These are phyloP conservation scores for Hycleus cichorii DNA, from an alignment of 1,140 invertebrate species.

Conservation along the genomic window DNA sequence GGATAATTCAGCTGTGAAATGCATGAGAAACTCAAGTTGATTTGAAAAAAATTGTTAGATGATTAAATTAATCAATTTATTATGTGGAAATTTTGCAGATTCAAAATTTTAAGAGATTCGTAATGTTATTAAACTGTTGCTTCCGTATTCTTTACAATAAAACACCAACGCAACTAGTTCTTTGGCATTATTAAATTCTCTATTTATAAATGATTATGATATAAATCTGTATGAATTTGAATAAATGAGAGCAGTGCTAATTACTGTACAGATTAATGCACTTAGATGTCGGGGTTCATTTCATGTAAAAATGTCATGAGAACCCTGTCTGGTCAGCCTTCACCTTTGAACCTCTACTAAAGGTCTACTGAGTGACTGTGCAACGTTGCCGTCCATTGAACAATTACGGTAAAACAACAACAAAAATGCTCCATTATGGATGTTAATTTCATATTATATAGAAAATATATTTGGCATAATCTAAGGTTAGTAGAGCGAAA, in stretches of 20 bases:
- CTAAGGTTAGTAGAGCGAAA: too few species aligned
- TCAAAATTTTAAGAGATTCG: too few species aligned
- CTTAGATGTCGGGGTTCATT: conserved; percentile 22
- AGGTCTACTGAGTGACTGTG: too few species aligned
- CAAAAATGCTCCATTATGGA: too few species aligned
- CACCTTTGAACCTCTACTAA: conserved; percentile 13
- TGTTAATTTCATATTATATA: too few species aligned
- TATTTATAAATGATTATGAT: background rate
- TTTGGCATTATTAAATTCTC: too few species aligned
- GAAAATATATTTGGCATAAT: too few species aligned
- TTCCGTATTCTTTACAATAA: conserved; percentile 5
- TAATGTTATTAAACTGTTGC: background rate
- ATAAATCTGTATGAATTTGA: conserved; percentile 17
- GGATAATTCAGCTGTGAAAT: conserved; percentile 14
- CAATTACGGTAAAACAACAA: too few species aligned
- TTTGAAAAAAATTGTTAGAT: conserved; percentile 1
- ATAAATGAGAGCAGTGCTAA: conserved; percentile 25
- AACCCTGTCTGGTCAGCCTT: conserved; percentile 23
- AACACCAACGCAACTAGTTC: background rate
- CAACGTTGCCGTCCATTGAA: too few species aligned
- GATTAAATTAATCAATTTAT: conserved; percentile 9
- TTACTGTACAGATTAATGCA: conserved; percentile 26
- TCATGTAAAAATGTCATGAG: conserved; percentile 23
- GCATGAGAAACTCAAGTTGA: conserved; percentile 11
- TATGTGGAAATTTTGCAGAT: too few species aligned